phyloP scores from a whole-genome alignment of 2,113 vertebrate genomes.

The Vulpes vulpes region DNA sequence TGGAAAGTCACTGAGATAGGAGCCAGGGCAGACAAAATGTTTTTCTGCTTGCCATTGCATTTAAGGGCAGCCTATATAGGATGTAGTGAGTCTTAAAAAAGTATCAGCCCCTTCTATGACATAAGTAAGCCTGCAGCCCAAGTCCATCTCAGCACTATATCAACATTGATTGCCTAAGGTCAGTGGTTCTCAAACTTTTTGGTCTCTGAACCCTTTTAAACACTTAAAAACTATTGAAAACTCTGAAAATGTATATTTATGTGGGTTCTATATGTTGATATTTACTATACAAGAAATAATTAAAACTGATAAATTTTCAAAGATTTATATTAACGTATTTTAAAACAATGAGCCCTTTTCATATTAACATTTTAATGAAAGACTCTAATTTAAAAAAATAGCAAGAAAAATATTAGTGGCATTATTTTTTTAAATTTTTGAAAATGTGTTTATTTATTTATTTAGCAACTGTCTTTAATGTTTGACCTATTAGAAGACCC shows the following conservation, averaged over 20 bases:
- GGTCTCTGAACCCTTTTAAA: background rate
- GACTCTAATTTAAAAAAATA: background rate
- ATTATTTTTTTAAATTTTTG: background rate
- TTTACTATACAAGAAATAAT: background rate
- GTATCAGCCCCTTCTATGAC: background rate
- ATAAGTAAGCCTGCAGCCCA: background rate
- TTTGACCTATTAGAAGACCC: background rate
- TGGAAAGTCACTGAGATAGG: background rate
- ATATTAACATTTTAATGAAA: background rate
- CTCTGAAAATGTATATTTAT: background rate
- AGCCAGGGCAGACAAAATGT: background rate
- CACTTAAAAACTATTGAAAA: background rate
- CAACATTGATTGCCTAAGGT: background rate
- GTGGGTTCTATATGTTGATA: background rate
- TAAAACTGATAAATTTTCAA: background rate
- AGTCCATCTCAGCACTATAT: too few relatives aligned
- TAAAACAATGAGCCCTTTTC: background rate
- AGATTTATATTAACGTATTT: background rate
- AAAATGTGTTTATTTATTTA: background rate
- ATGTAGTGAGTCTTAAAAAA: background rate
- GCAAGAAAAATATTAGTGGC: background rate
- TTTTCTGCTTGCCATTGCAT: background rate
- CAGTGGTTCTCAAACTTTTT: background rate
- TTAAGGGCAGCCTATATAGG: fast-evolving
- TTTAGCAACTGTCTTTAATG: background rate